Base-by-base conservation (phyloP, 2,797 vertebrate genomes). In the Anolis apletophallus region DNA sequence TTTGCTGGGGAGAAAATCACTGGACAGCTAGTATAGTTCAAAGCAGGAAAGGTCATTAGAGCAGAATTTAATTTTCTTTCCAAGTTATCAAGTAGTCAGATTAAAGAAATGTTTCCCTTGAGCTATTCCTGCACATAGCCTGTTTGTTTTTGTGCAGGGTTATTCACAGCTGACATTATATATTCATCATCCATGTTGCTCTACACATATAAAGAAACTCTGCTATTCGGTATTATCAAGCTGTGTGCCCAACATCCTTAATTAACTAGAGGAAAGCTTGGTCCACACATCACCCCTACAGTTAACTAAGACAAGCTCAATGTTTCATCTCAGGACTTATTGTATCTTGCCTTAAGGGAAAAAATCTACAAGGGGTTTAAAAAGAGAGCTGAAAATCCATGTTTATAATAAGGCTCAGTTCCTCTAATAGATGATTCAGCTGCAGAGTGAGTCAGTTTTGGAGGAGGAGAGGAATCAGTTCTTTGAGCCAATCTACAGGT, bases 191-290 rank as follows among this genome's bases (percentile, higher is more conserved):
- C 23, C 34, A 69, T 34, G 55, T 54, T 54, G 26, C 32, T 85
- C 32, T 68, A 32, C n/a, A 55, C 59, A 55, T 36, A 83, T 16
- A 77, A 85, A 68, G 61, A 54, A 77, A 4, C 50, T 10, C 50
- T 36, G 21, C 32, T 40, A 9, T 54, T 77, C 32, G 55, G 32
- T 69, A 78, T 17, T 11, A 77, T 54, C 74, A 69, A 68, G 61
- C 52, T 69, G n/a, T 77, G 52, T 77, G 32, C 13, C 64, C 17
- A 40, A 78, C 50, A 55, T 40, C 10, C 73, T 29, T 77, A 84
- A 84, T 84, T 68, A 68, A 84, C 72, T 54, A 68, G 29, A 68
- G 50, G 32, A 67, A 55, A 16, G 14, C 75, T 77, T 68, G 50
- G 32, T 68, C n/a, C 50, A 68, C n/a, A 77, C 14, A 68, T 77